Percentiles rank a stretch among this genome's conserved stretches.
Evolutionary conservation across 2,113 vertebrate genomes (phyloP).

Genomic region (Bucco capensis): DNA sequence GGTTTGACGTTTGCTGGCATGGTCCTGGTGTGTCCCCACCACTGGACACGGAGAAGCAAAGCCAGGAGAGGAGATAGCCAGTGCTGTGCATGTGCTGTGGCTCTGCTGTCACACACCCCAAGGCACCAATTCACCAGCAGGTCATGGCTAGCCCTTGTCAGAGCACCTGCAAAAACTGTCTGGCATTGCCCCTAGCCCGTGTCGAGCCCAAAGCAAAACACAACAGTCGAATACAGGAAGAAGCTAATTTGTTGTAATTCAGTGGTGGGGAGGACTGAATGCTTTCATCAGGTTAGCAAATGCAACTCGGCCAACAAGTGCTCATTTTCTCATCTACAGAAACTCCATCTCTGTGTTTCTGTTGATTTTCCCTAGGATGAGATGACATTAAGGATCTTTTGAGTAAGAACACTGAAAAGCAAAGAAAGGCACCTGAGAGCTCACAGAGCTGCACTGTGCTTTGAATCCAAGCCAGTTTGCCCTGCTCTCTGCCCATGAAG

Average conservation of each 20-base stretch:
- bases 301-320: neutral
- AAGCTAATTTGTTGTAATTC: neutral
- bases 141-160: neutral
- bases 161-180: neutral
- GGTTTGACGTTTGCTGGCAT: neutral
- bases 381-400: neutral
- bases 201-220: neutral
- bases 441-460: neutral
- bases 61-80: neutral
- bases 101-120: neutral
- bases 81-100: accelerated
- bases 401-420: neutral
- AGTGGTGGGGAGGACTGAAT: neutral
- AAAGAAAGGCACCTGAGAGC: neutral
- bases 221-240: neutral
- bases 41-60: neutral
- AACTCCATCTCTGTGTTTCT: neutral
- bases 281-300: neutral
- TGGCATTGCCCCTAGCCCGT: neutral
- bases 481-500: neutral
- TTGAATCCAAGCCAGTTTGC: neutral
- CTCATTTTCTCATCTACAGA: neutral
- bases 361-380: neutral
- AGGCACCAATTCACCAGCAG: neutral
- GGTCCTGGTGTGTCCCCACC: neutral